Conservation (phyloP, 2,113 vertebrate species). For the Irena cyanogastra region DNA sequence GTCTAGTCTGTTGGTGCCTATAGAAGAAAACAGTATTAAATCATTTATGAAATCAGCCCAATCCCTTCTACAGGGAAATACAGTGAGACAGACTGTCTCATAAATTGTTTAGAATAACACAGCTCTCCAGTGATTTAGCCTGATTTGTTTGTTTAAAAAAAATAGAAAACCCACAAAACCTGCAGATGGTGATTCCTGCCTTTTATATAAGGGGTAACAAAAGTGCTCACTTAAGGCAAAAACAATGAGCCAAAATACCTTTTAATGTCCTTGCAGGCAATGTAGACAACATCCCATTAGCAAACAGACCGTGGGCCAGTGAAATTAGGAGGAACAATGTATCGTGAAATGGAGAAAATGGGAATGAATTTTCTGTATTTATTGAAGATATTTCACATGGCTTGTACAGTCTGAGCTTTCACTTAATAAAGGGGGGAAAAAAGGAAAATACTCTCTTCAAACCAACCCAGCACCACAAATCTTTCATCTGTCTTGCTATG, state of each 20-base stretch:
- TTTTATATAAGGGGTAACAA: not conserved
- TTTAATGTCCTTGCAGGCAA: not conserved
- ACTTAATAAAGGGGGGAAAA: not conserved
- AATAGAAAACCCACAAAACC: not conserved
- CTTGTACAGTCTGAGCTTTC: not conserved
- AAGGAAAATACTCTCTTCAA: not conserved
- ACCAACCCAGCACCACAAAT: not conserved
- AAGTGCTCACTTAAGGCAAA: not conserved
- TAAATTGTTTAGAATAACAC: constrained; percentile 73
- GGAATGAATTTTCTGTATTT: not conserved
- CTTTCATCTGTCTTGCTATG: not conserved
- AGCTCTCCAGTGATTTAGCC: constrained; percentile 56
- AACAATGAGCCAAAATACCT: not conserved
- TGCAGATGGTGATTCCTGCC: not conserved
- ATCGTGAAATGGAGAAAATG: not conserved
- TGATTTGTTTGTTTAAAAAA: constrained; percentile 62
- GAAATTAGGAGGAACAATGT: not conserved
- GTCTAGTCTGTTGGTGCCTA: constrained; percentile 57
- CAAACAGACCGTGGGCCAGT: not conserved
- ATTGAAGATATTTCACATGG: not conserved
- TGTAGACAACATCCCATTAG: not conserved
- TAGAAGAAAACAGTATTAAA: constrained; percentile 70
- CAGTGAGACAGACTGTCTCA: constrained; percentile 66
- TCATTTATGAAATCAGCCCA: constrained; percentile 69
- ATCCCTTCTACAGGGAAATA: constrained; percentile 65